phyloP scores from a whole-genome alignment of 2,888 invertebrate genomes.

The Steinernema carpocapsae region DNA sequence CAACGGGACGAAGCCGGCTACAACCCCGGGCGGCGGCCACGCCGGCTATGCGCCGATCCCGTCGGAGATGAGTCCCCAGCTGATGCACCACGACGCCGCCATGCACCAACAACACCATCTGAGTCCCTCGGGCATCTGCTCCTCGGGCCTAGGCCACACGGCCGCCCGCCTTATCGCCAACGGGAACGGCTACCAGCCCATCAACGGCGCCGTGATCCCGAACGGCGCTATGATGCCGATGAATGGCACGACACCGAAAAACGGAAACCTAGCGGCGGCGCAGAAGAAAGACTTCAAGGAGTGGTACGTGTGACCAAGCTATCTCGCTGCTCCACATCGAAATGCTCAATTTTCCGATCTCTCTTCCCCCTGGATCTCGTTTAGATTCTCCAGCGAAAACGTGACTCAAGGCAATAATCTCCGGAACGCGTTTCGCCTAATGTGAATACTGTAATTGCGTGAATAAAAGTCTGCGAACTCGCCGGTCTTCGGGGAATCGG shows the following conservation, averaged over 20 bases:
- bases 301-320: constrained; percentile 61
- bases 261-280: constrained; percentile 48
- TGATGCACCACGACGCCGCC: constrained; percentile 46
- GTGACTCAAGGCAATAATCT: background rate
- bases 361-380: background rate
- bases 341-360: constrained; percentile 19
- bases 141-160: constrained; percentile 26
- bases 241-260: constrained; percentile 41
- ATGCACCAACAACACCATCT: background rate
- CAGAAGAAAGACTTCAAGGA: constrained; percentile 66
- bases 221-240: constrained; percentile 46
- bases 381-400: background rate
- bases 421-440: background rate
- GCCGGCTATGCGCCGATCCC: constrained; percentile 65
- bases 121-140: constrained; percentile 31
- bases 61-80: constrained; percentile 61
- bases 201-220: constrained; percentile 56
- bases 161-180: constrained; percentile 36
- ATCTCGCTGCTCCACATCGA: background rate
- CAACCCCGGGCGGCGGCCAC: constrained; percentile 39
- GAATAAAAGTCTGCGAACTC: constrained; percentile 23
- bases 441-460: constrained; percentile 28
- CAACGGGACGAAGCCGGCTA: constrained; percentile 31
- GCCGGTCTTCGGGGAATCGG: background rate
- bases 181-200: constrained; percentile 56